Percentiles rank a stretch among this genome's conserved stretches.
Evolutionary conservation across 2,113 vertebrate genomes (phyloP).

Genomic region (Emydura subglobosa): DNA sequence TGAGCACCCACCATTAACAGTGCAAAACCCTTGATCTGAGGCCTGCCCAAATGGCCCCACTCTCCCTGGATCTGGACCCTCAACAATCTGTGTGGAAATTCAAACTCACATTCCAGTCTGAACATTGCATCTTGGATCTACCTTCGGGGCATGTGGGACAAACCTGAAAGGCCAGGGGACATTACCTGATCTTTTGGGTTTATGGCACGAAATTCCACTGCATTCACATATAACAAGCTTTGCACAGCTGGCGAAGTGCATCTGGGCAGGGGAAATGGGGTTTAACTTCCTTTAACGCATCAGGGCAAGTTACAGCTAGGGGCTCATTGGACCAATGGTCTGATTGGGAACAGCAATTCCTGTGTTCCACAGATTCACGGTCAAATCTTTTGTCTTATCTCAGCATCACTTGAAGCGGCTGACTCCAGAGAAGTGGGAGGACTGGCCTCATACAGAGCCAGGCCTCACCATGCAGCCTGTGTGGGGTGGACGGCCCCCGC

Average conservation of each 20-base stretch:
- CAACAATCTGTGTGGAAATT: background rate
- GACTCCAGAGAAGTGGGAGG: background rate
- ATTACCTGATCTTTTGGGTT: background rate
- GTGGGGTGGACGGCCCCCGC: background rate
- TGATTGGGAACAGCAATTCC: background rate
- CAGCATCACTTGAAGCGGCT: background rate
- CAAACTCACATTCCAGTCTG: background rate
- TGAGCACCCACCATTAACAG: background rate
- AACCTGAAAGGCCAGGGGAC: background rate
- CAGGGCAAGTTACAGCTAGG: background rate
- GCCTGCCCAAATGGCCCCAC: background rate
- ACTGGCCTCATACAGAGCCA: background rate
- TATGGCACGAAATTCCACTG: background rate
- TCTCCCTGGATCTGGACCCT: background rate
- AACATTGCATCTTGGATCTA: background rate
- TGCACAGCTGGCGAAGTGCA: rapidly evolving
- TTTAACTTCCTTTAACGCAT: background rate
- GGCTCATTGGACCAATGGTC: background rate
- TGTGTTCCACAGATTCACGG: rapidly evolving
- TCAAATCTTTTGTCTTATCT: background rate
- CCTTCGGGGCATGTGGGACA: background rate
- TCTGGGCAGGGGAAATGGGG: background rate
- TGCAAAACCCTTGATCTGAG: background rate
- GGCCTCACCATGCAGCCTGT: background rate
- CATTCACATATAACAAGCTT: background rate